These are phyloP conservation scores for Nilaparvata lugens DNA, from an alignment of 1,140 invertebrate species.

Conservation along the genomic window DNA sequence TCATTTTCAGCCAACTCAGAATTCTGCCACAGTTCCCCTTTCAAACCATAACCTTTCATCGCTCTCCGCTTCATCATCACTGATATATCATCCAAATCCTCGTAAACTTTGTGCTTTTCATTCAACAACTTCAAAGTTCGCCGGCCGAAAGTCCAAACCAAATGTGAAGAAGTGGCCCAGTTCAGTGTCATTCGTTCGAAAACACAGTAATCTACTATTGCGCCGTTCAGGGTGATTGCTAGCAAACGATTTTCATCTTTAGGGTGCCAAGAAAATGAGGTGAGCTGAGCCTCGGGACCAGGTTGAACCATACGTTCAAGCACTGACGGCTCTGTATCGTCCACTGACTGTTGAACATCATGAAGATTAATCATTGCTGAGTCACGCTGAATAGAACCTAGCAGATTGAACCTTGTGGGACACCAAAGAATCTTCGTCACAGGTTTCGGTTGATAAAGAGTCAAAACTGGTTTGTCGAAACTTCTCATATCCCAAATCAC, in stretches of 20 bases:
- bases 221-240: constrained; percentile 42
- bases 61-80: constrained; percentile 61
- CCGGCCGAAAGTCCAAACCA: constrained; percentile 65
- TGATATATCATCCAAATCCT: constrained; percentile 57
- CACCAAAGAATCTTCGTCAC: constrained; percentile 77
- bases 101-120: constrained; percentile 43
- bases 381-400: constrained; percentile 66
- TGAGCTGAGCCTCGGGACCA: constrained; percentile 41
- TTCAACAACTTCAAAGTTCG: constrained; percentile 52
- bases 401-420: constrained; percentile 71
- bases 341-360: constrained; percentile 67
- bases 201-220: constrained; percentile 59
- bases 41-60: constrained; percentile 64
- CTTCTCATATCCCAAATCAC: constrained; percentile 80
- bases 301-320: constrained; percentile 61
- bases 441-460: constrained; percentile 56
- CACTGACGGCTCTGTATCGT: constrained; percentile 64
- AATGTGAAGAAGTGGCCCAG: constrained; percentile 58
- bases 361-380: constrained; percentile 56
- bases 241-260: constrained; percentile 64
- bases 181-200: constrained; percentile 73
- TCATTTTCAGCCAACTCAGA: constrained; percentile 52
- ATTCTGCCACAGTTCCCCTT: constrained; percentile 55
- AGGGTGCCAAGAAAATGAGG: constrained; percentile 79
- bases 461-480: constrained; percentile 75